Conservation (phyloP, 2,797 vertebrate genomes). For the Acanthurus leucopareius region DNA sequence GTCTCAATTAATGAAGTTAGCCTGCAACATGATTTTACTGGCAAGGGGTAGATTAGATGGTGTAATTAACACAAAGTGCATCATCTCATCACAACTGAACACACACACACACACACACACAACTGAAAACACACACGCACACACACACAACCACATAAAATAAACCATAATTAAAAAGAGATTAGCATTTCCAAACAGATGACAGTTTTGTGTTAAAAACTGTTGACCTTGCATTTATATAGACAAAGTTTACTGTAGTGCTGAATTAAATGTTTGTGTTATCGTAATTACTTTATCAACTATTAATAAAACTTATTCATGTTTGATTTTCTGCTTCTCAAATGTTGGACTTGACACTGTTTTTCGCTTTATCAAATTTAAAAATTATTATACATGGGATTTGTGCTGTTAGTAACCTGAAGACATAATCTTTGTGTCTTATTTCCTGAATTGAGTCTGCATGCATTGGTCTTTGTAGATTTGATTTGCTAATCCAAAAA, state of each 20-base stretch:
- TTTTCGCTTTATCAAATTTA: no score
- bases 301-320: not conserved
- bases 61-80: conserved; percentile 93
- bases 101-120: conserved; percentile 53
- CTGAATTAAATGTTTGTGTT: not conserved
- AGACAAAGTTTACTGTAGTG: not conserved
- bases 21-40: conserved; percentile 91
- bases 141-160: conserved; percentile 73
- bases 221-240: not conserved
- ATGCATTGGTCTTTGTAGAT: no score
- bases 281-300: not conserved
- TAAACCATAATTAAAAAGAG: conserved; percentile 93
- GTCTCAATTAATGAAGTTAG: conserved; percentile 93
- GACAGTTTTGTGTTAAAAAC: conserved; percentile 73
- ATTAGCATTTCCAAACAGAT: conserved; percentile 87
- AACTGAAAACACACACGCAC: conserved; percentile 76
- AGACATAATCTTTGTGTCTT: no score
- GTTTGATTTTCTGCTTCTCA: not conserved
- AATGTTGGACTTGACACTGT: not conserved
- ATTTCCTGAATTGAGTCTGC: no score
- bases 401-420: no score
- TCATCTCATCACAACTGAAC: conserved; percentile 5
- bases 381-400: no score
- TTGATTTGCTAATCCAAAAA: not conserved
- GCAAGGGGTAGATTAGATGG: conserved; percentile 92